A percentile compares a stretch with the other conserved stretches of the same genome.
phyloP scores from a whole-genome alignment of 2,888 invertebrate genomes.

The Melangyna quadrimaculata region DNA sequence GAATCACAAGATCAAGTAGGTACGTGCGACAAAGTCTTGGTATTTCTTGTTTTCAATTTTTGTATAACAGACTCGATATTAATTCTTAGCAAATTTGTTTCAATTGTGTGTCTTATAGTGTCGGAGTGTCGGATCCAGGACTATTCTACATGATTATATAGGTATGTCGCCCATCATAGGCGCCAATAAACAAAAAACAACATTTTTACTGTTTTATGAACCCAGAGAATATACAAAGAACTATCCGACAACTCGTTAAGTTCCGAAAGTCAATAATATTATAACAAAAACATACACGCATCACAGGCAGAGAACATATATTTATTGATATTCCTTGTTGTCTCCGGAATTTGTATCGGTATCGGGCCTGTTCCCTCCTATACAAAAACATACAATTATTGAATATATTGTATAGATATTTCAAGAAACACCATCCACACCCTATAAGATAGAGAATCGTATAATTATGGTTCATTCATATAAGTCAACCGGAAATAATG shows the following conservation, averaged over 20 bases:
- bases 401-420: background rate
- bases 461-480: conserved; percentile 60
- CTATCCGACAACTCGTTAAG: background rate
- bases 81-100: background rate
- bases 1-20: no score
- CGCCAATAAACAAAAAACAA: conserved; percentile 26
- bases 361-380: background rate
- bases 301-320: no score
- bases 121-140: background rate
- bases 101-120: background rate
- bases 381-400: background rate
- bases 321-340: background rate
- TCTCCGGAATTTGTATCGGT: background rate
- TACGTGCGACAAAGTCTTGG: no score
- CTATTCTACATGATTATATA: background rate
- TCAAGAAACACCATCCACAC: background rate
- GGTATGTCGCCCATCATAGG: background rate
- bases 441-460: background rate
- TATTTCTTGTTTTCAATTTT: background rate
- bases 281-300: background rate
- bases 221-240: background rate
- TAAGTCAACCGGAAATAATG: conserved; percentile 64
- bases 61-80: background rate
- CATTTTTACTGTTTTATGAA: background rate
- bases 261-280: conserved; percentile 20